phyloP scores from a whole-genome alignment of 2,113 vertebrate species.

The Cyprinodon tularosa region DNA sequence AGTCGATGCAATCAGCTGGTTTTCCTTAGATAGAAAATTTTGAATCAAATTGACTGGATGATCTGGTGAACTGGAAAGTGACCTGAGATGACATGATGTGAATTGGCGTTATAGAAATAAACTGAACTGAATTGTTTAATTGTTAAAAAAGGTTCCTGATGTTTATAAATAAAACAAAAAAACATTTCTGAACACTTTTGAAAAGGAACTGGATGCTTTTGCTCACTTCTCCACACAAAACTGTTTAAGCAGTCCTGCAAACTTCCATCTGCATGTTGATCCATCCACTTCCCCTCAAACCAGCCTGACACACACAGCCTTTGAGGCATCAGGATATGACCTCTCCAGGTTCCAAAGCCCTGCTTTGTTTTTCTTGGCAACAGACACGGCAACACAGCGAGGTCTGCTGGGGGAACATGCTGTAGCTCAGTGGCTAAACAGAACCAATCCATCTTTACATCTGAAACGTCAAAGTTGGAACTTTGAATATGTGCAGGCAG shows the following conservation, averaged over 20 bases:
- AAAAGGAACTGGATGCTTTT: not conserved
- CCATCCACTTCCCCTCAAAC: slow-evolving; percentile 4
- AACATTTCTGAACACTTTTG: not conserved
- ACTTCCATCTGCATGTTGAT: slow-evolving; percentile 15
- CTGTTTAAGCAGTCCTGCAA: not conserved
- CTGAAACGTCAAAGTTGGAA: slow-evolving; percentile 20
- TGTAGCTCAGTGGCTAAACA: slow-evolving; percentile 43
- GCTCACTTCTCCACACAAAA: not conserved
- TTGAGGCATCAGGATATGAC: slow-evolving; percentile 61
- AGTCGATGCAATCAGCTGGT: too few species aligned
- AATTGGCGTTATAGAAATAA: too few species aligned
- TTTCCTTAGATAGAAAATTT: too few species aligned
- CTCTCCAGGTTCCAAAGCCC: slow-evolving; percentile 61
- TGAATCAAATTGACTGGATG: too few species aligned
- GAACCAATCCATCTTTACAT: slow-evolving; percentile 16
- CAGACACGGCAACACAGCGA: slow-evolving; percentile 20
- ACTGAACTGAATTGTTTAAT: too few species aligned
- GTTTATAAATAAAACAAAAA: too few species aligned
- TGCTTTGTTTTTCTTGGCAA: slow-evolving; percentile 65
- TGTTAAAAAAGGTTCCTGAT: too few species aligned
- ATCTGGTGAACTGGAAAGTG: too few species aligned
- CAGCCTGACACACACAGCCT: slow-evolving; percentile 19
- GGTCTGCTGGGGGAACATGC: slow-evolving; percentile 53
- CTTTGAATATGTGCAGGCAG: slow-evolving; percentile 1
- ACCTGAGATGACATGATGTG: too few species aligned